Evolutionary conservation across 2,888 invertebrate species (phyloP).

Genomic region (Hofmannophila pseudospretella): DNA sequence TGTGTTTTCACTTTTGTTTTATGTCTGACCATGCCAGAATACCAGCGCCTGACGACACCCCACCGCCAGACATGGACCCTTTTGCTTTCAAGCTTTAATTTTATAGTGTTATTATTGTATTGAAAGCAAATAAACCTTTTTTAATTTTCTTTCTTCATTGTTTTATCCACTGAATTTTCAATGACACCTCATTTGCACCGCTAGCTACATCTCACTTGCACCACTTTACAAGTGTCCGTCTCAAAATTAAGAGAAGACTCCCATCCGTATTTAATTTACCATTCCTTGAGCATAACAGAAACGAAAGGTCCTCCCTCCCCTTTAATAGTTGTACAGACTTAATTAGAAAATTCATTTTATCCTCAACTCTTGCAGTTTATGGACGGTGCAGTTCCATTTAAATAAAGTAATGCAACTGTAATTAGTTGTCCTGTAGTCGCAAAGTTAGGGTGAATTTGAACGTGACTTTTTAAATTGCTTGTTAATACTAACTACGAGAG

Average conservation of each 20-base stretch:
- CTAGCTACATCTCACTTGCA: not conserved
- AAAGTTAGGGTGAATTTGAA: constrained; percentile 4
- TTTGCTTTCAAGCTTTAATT: too few relatives aligned
- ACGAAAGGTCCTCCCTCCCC: constrained; percentile 11
- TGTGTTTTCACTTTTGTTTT: too few relatives aligned
- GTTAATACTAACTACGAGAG: not conserved
- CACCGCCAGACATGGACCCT: too few relatives aligned
- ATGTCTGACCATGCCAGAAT: too few relatives aligned
- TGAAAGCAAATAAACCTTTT: too few relatives aligned
- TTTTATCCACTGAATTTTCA: too few relatives aligned
- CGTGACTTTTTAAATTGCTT: not conserved
- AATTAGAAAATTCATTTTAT: constrained; percentile 29
- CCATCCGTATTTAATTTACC: constrained; percentile 21
- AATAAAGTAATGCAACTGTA: constrained; percentile 13
- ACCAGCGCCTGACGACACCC: too few relatives aligned
- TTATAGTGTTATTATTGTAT: too few relatives aligned
- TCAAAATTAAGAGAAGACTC: constrained; percentile 13
- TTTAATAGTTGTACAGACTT: constrained; percentile 23
- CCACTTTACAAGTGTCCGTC: constrained; percentile 5
- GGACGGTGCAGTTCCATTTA: constrained; percentile 19
- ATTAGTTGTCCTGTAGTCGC: not conserved
- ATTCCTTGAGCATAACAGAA: constrained; percentile 14
- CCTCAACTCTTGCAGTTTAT: constrained; percentile 19
- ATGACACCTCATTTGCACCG: too few relatives aligned
- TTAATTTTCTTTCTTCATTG: too few relatives aligned